Evolutionary conservation across 1,140 invertebrate species (phyloP).

Genomic region (Solenopsis fugax): DNA sequence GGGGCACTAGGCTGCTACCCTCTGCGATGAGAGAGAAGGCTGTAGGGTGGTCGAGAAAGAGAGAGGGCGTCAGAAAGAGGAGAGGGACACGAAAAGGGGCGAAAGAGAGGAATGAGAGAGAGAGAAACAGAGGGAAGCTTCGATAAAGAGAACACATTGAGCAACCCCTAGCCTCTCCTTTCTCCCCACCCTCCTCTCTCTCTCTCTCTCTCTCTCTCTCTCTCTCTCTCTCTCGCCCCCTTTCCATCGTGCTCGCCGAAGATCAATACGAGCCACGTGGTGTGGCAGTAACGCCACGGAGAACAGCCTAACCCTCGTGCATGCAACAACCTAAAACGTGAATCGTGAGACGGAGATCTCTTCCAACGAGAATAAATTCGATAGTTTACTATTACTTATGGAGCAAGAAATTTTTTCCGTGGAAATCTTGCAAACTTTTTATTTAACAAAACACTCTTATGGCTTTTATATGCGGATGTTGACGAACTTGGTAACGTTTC

Average conservation of each 20-base stretch:
- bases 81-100: conserved; percentile 55
- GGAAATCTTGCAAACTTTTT: background rate
- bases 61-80: conserved; percentile 30
- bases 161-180: conserved; percentile 37
- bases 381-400: background rate
- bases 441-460: background rate
- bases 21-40: conserved; percentile 76
- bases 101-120: conserved; percentile 58
- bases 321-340: conserved; percentile 74
- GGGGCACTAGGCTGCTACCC: conserved; percentile 87
- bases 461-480: background rate
- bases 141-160: conserved; percentile 74
- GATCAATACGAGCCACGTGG: conserved; percentile 87
- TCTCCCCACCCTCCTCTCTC: conserved; percentile 55
- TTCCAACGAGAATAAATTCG: conserved; percentile 33
- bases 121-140: conserved; percentile 68
- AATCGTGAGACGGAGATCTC: conserved; percentile 25
- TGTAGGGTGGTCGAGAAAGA: conserved; percentile 36
- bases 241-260: conserved; percentile 79
- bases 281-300: conserved; percentile 76
- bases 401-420: background rate
- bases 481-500: conserved; percentile 1
- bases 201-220: conserved; percentile 54
- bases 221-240: conserved; percentile 54
- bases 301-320: conserved; percentile 74